Percentiles rank a stretch among this genome's conserved stretches.
Evolutionary conservation across 2,888 invertebrate species (phyloP).

Genomic region (Lasioglossum morio): DNA sequence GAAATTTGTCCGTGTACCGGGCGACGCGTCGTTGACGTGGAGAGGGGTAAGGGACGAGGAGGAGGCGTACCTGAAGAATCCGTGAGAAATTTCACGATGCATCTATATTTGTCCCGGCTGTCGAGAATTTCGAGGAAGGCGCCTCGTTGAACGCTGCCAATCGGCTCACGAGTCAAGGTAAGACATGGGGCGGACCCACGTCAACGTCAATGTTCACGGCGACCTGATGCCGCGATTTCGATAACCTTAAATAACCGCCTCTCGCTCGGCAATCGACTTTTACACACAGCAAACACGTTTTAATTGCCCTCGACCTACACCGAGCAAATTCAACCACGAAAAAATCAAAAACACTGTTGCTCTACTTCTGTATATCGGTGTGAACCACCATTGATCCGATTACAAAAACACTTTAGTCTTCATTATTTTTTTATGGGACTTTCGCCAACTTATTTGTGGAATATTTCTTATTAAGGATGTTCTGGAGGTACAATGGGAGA

Average conservation of each 20-base stretch:
- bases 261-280: constrained; percentile 15
- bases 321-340: neutral
- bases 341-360: neutral
- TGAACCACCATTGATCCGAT: neutral
- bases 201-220: constrained; percentile 56
- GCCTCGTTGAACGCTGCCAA: constrained; percentile 38
- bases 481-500: too few species aligned
- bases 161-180: constrained; percentile 14
- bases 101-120: constrained; percentile 43
- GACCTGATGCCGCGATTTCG: constrained; percentile 42
- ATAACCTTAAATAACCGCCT: constrained; percentile 38
- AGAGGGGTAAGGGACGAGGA: neutral
- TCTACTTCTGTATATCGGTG: neutral
- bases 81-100: constrained; percentile 53
- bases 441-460: too few species aligned
- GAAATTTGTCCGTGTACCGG: constrained; percentile 53
- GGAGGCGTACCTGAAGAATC: constrained; percentile 32
- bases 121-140: constrained; percentile 48
- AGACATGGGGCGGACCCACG: constrained; percentile 46
- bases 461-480: too few species aligned
- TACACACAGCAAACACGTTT: constrained; percentile 20
- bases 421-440: too few species aligned
- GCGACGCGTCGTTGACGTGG: neutral
- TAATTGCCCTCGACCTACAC: constrained; percentile 4
- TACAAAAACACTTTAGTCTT: too few species aligned